These are phyloP conservation scores for Drosophila cardini DNA, from an alignment of 1,140 invertebrate species.

Conservation along the genomic window DNA sequence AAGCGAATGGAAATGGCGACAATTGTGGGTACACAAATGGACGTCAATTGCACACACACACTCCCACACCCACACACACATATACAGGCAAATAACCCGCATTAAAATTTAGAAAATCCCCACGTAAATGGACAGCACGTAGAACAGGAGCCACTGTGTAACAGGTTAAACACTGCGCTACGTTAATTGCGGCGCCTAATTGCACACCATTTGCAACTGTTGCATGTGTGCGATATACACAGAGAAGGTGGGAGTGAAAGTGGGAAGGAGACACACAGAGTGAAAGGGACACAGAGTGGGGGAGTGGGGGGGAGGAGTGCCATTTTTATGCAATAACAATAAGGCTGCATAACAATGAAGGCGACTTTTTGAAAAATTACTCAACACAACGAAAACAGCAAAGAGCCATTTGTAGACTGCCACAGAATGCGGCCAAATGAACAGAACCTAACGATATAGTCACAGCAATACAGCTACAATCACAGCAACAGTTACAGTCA, in stretches of 20 bases:
- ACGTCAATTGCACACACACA: conserved; percentile 60
- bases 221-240: conserved; percentile 50
- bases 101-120: conserved; percentile 82
- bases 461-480: neutral
- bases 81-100: conserved; percentile 55
- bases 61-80: conserved; percentile 3
- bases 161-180: conserved; percentile 79
- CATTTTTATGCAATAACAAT: conserved; percentile 83
- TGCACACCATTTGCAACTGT: conserved; percentile 77
- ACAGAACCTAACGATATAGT: conserved; percentile 43
- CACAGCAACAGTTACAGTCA: too few species aligned
- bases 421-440: conserved; percentile 79
- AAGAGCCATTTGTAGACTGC: conserved; percentile 69
- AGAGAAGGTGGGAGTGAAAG: neutral
- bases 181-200: conserved; percentile 82
- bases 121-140: conserved; percentile 61
- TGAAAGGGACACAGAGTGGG: conserved; percentile 5
- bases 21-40: conserved; percentile 77
- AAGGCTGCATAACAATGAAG: conserved; percentile 78
- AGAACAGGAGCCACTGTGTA: conserved; percentile 48
- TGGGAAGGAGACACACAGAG: conserved; percentile 10
- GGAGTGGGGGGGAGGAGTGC: conserved; percentile 26
- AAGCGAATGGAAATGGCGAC: conserved; percentile 51
- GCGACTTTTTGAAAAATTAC: conserved; percentile 77
- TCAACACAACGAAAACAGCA: conserved; percentile 63